Conservation (phyloP, 2,797 vertebrate species). For the Enteromius mattozi region DNA sequence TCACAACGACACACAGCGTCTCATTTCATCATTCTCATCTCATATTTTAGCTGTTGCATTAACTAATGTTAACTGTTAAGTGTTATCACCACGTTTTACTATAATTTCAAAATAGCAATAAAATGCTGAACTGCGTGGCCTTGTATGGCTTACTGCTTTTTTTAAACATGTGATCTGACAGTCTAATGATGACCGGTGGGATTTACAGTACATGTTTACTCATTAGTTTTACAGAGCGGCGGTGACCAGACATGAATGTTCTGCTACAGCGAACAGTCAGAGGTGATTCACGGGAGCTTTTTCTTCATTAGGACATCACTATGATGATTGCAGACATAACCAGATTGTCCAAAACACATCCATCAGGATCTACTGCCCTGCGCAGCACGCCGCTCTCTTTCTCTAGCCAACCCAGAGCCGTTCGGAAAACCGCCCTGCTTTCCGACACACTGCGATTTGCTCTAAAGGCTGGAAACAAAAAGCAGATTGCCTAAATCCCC, state of each 20-base stretch:
- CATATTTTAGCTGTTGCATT: not conserved
- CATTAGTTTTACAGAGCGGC: not conserved
- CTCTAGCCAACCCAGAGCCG: constrained; percentile 1
- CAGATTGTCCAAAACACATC: constrained; percentile 23
- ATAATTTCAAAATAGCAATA: not conserved
- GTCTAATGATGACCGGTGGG: not conserved
- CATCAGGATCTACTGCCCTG: constrained; percentile 8
- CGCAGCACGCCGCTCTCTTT: not conserved
- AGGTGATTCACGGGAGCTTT: not conserved
- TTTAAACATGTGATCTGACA: not conserved
- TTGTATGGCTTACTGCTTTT: not conserved
- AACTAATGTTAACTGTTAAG: not conserved
- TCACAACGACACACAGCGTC: too few species aligned
- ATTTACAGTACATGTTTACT: not conserved
- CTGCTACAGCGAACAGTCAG: not conserved
- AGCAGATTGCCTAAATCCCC: constrained; percentile 34
- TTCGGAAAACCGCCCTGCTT: constrained; percentile 4
- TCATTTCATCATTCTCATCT: too few species aligned
- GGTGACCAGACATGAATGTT: not conserved
- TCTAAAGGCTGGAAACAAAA: constrained; percentile 37
- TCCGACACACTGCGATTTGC: not conserved
- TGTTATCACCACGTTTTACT: not conserved
- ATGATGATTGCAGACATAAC: not conserved
- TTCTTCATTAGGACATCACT: constrained; percentile 22
- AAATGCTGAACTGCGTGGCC: too few species aligned